Base-by-base conservation (phyloP, 2,797 vertebrate genomes). In the Heliangelus exortis region DNA sequence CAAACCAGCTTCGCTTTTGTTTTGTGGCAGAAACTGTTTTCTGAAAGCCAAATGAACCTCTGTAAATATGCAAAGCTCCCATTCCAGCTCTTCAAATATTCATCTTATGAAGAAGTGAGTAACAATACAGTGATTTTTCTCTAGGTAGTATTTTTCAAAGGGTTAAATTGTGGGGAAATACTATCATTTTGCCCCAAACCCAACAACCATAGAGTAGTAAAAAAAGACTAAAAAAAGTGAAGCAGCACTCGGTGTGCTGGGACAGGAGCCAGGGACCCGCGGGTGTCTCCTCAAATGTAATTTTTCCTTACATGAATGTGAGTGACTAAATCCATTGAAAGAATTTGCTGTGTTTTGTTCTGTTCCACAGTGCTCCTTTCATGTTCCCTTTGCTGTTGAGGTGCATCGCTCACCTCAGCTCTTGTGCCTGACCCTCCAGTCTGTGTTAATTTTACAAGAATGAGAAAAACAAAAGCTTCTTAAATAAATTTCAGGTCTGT, bases 41-140 rank as follows among this genome's bases (percentile, higher is more conserved):
- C 82, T 87, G 77, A 48, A 84, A 93, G 84, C 67, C 92, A 63
- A 90, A 81, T 36, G 68, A 75, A 26, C 21, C 66, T 6, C 79
- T 55, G 80, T 84, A 66, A 95, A 83, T 81, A 94, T 89, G 87
- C 65, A 94, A 86, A 58, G 17, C 79, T 80, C 68, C 82, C 55
- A 57, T 78, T 81, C 28, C 63, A 53, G 81, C 73, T 59, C 69
- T 75, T 91, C 82, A 83, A 86, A 83, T 72, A 89, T 71, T 89
- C 87, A 69, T 72, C 39, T 3, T 2, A 4, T 4, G 47, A 43
- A 74, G 63, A 48, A 23, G 20, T 22, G 71, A 77, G 15, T 47
- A 66, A 6, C 10, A 26, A 66, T 6, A 1, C 13, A 3, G 81
- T 63, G 81, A 1, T 47, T 90, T 90, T 89, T 61, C 72, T 81